A percentile compares a stretch with the other conserved stretches of the same genome.
phyloP scores from a whole-genome alignment of 2,797 vertebrate species.

The Acanthurus tractus region DNA sequence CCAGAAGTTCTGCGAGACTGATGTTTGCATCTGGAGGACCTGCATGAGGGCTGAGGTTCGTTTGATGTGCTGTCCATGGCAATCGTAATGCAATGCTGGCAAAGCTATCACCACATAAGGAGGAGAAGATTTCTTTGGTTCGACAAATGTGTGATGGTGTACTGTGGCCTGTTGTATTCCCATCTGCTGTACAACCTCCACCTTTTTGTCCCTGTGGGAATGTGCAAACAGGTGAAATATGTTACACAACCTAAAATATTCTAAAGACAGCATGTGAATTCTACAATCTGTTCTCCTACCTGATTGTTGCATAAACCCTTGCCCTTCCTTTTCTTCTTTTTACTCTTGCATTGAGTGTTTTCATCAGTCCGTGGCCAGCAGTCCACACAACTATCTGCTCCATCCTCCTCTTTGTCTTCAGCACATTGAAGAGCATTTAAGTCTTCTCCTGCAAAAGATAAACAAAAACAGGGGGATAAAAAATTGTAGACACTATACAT shows the following conservation, averaged over 20 bases:
- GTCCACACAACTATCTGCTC: slow-evolving; percentile 91
- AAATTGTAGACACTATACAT: fast-evolving
- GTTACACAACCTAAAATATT: neutral
- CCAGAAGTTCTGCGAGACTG: slow-evolving; percentile 94
- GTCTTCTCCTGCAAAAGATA: slow-evolving; percentile 85
- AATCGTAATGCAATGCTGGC: slow-evolving; percentile 86
- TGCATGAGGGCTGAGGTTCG: slow-evolving; percentile 80
- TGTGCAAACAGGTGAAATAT: neutral
- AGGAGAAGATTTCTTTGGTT: slow-evolving; percentile 90
- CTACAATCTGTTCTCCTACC: slow-evolving; percentile 77
- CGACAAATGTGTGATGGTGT: slow-evolving; percentile 83
- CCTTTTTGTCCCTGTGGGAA: slow-evolving; percentile 86
- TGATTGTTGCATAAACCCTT: slow-evolving; percentile 87
- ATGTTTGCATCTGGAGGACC: slow-evolving; percentile 82
- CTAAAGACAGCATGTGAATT: neutral
- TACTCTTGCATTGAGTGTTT: slow-evolving; percentile 91
- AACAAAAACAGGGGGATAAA: slow-evolving; percentile 27
- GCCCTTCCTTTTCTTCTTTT: slow-evolving; percentile 97
- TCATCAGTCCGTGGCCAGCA: slow-evolving; percentile 93
- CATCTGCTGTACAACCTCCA: slow-evolving; percentile 83
- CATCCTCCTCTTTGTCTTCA: slow-evolving; percentile 93
- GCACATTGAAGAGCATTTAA: slow-evolving; percentile 87
- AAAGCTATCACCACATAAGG: slow-evolving; percentile 84
- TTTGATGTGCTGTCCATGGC: slow-evolving; percentile 89
- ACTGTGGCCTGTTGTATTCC: slow-evolving; percentile 83